phyloP scores from a whole-genome alignment of 1,140 invertebrate species.

The Lethrus apterus region DNA sequence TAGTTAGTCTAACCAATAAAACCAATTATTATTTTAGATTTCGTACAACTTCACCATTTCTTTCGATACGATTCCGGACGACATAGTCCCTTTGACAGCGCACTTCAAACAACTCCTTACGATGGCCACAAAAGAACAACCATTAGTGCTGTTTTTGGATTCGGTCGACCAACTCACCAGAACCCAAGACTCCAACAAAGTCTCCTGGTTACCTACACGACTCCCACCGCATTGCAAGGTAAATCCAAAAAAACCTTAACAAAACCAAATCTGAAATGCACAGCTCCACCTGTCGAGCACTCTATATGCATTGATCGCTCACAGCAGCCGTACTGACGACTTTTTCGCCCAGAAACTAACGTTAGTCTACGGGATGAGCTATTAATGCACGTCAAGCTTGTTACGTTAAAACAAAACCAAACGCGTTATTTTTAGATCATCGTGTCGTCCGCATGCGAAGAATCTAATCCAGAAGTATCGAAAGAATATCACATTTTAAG shows the following conservation, averaged over 20 bases:
- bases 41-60: constrained; percentile 91
- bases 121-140: constrained; percentile 71
- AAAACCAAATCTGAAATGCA: not conserved
- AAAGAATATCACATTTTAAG: constrained; percentile 78
- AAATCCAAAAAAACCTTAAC: constrained; percentile 7
- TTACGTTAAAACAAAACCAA: too few species aligned
- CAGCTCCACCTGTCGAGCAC: not conserved
- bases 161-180: constrained; percentile 95
- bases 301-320: too few species aligned
- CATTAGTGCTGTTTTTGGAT: constrained; percentile 81
- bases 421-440: constrained; percentile 76
- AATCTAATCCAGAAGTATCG: constrained; percentile 77
- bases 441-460: constrained; percentile 81
- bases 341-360: too few species aligned
- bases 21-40: constrained; percentile 63
- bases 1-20: too few species aligned
- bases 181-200: constrained; percentile 86
- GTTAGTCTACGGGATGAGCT: too few species aligned
- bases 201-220: constrained; percentile 89
- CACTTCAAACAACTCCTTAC: constrained; percentile 92
- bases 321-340: too few species aligned
- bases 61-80: constrained; percentile 91
- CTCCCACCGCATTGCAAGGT: constrained; percentile 88
- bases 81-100: constrained; percentile 89
- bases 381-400: too few species aligned